Evolutionary conservation across 2,113 vertebrate genomes (phyloP).

Genomic region (Benitochromis conjunctus): DNA sequence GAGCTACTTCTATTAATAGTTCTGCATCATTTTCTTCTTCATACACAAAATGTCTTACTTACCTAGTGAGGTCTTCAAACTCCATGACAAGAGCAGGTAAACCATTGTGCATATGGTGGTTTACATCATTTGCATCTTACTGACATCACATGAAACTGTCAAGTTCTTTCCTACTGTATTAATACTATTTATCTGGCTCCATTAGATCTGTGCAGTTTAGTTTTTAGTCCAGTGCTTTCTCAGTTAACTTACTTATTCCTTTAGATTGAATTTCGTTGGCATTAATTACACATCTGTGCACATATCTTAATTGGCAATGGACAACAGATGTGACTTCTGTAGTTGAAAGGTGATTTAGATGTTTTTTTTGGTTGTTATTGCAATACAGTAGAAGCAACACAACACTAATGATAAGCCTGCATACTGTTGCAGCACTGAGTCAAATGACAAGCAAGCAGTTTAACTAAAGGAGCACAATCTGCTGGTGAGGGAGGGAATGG

Average conservation of each 20-base stretch:
- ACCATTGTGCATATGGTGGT: neutral
- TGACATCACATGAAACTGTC: neutral
- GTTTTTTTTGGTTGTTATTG: neutral
- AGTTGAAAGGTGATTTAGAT: neutral
- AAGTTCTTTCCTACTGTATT: neutral
- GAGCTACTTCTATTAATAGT: neutral
- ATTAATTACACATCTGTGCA: neutral
- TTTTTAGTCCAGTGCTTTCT: neutral
- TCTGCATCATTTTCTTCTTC: neutral
- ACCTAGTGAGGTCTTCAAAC: neutral
- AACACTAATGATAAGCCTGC: neutral
- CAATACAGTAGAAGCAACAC: neutral
- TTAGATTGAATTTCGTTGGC: neutral
- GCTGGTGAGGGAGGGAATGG: neutral
- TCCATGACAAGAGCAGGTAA: neutral
- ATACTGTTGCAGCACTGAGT: neutral
- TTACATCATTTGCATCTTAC: neutral
- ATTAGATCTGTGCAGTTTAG: neutral
- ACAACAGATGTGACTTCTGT: neutral
- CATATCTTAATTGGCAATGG: neutral
- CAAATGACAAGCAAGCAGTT: neutral
- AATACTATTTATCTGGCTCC: neutral
- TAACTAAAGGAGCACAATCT: slow-evolving; percentile 2
- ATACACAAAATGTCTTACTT: neutral
- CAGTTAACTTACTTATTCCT: neutral